phyloP scores from a whole-genome alignment of 2,888 invertebrate species.

The Smittia sp. region DNA sequence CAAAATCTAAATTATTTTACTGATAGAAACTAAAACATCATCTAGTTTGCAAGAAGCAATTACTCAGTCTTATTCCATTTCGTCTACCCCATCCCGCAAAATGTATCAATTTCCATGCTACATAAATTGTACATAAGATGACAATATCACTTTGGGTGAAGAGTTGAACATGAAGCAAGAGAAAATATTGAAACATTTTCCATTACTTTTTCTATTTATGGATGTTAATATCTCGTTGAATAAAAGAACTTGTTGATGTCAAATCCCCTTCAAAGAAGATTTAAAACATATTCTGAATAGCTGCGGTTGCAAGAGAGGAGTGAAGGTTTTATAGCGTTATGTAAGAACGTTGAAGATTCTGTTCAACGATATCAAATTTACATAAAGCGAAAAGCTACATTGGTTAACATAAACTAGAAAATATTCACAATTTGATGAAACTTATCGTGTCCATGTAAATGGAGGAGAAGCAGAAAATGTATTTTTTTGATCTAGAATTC shows the following conservation, averaged over 20 bases:
- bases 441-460: not conserved
- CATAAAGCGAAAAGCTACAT: not conserved
- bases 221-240: not conserved
- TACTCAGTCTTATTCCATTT: no score
- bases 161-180: not conserved
- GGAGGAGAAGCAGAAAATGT: not conserved
- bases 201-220: not conserved
- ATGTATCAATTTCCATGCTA: no score
- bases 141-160: not conserved
- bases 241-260: conserved; percentile 7
- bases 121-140: not conserved
- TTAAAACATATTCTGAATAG: not conserved
- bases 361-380: conserved; percentile 5
- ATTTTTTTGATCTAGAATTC: conserved; percentile 8
- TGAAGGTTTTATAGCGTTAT: not conserved
- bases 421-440: not conserved
- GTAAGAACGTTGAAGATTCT: not conserved
- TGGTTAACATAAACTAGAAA: not conserved
- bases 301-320: not conserved
- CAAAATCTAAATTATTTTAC: no score
- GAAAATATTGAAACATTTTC: no score
- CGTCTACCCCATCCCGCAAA: no score
- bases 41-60: no score
- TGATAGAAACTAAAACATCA: no score
- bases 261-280: not conserved